Percentiles rank a stretch among this genome's conserved stretches.
These are phyloP conservation scores for Porphyrio hochstetteri DNA, from an alignment of 2,113 vertebrate species.

Conservation along the genomic window DNA sequence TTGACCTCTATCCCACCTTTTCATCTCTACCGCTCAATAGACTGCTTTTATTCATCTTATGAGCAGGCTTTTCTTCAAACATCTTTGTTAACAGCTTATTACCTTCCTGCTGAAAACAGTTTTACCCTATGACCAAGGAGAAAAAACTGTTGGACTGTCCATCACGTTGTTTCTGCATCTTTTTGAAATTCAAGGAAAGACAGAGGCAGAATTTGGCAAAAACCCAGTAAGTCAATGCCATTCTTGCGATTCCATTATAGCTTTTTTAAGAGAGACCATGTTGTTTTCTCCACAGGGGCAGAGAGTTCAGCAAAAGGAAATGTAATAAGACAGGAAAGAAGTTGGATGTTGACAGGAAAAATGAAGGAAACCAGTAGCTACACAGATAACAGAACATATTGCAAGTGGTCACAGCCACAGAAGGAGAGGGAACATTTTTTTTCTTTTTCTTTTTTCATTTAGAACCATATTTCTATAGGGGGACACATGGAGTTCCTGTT, in stretches of 20 bases:
- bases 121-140: background rate
- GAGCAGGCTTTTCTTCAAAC: background rate
- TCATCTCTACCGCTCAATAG: background rate
- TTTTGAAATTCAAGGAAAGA: background rate
- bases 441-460: background rate
- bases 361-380: background rate
- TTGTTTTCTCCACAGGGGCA: background rate
- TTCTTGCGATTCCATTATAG: background rate
- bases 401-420: background rate
- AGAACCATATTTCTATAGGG: background rate
- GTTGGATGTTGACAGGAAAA: background rate
- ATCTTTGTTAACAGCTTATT: background rate
- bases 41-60: background rate
- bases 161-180: background rate
- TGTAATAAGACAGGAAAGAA: background rate
- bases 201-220: background rate
- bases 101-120: background rate
- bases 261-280: background rate
- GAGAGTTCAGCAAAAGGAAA: background rate
- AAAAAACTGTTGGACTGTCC: background rate
- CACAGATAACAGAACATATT: background rate
- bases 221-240: background rate
- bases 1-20: background rate
- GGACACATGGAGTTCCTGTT: background rate
- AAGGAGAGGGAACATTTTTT: background rate